A percentile compares a stretch with the other conserved stretches of the same genome.
These are phyloP conservation scores for Dione vanillae DNA, from an alignment of 2,888 invertebrate genomes.

Conservation along the genomic window DNA sequence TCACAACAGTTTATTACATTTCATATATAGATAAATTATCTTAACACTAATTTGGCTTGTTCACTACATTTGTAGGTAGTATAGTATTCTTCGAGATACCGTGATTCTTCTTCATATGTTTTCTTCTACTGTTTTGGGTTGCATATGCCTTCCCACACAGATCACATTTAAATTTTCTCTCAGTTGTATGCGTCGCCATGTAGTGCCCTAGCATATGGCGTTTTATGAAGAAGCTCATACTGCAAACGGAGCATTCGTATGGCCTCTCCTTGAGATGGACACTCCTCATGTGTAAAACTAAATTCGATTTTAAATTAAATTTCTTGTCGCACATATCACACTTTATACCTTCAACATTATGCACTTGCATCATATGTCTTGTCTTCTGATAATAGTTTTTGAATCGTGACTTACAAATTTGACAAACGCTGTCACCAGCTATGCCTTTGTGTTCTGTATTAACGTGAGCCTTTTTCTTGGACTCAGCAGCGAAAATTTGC, in stretches of 20 bases:
- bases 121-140: slow-evolving; percentile 72
- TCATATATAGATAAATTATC: slow-evolving; percentile 34
- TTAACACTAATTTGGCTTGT: slow-evolving; percentile 33
- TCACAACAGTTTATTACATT: slow-evolving; percentile 37
- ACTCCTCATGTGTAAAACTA: slow-evolving; percentile 72
- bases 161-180: slow-evolving; percentile 84
- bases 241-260: slow-evolving; percentile 75
- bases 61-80: slow-evolving; percentile 37
- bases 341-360: slow-evolving; percentile 73
- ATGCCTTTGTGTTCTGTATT: slow-evolving; percentile 76
- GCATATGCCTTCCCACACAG: slow-evolving; percentile 84
- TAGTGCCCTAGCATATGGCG: slow-evolving; percentile 79
- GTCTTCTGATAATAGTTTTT: slow-evolving; percentile 79
- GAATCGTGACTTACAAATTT: slow-evolving; percentile 76
- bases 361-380: slow-evolving; percentile 75
- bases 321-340: slow-evolving; percentile 74
- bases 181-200: slow-evolving; percentile 78
- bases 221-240: slow-evolving; percentile 77
- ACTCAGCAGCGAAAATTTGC: slow-evolving; percentile 69
- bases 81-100: slow-evolving; percentile 58
- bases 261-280: slow-evolving; percentile 76
- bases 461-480: slow-evolving; percentile 74
- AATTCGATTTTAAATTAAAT: slow-evolving; percentile 75
- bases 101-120: slow-evolving; percentile 78
- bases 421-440: slow-evolving; percentile 76